Evolutionary conservation across 2,888 invertebrate species (phyloP).

Genomic region (Meiosimyza decipiens): DNA sequence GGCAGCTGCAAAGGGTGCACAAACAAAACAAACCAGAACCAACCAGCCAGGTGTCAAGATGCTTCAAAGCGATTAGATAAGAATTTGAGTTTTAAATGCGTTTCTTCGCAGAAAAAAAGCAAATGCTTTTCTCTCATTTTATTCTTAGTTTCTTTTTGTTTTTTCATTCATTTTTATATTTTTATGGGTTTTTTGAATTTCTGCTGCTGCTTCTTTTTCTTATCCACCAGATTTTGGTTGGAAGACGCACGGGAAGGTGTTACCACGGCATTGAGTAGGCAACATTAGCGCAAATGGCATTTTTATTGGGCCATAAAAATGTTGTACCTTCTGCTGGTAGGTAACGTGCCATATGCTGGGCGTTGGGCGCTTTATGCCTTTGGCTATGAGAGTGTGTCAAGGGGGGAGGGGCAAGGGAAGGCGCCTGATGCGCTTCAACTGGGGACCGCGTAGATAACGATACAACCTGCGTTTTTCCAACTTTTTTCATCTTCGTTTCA

Average conservation of each 20-base stretch:
- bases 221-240: background rate
- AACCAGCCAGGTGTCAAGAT: slow-evolving; percentile 61
- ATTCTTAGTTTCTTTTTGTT: background rate
- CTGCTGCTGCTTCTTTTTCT: background rate
- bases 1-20: slow-evolving; percentile 28
- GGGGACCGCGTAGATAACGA: background rate
- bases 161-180: slow-evolving; percentile 15
- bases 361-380: slow-evolving; percentile 7
- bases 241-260: background rate
- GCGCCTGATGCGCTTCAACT: background rate
- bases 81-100: slow-evolving; percentile 58
- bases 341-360: slow-evolving; percentile 28
- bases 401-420: background rate
- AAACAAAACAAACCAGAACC: no score
- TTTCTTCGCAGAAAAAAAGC: slow-evolving; percentile 34
- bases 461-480: slow-evolving; percentile 16
- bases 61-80: slow-evolving; percentile 64
- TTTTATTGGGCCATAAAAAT: slow-evolving; percentile 67
- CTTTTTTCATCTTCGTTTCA: slow-evolving; percentile 23
- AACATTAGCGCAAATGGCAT: slow-evolving; percentile 63
- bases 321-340: slow-evolving; percentile 47
- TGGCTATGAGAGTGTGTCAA: background rate
- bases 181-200: slow-evolving; percentile 1
- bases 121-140: slow-evolving; percentile 28
- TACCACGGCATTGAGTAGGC: slow-evolving; percentile 44